phyloP scores from a whole-genome alignment of 2,797 vertebrate genomes.

The Vultur gryphus region DNA sequence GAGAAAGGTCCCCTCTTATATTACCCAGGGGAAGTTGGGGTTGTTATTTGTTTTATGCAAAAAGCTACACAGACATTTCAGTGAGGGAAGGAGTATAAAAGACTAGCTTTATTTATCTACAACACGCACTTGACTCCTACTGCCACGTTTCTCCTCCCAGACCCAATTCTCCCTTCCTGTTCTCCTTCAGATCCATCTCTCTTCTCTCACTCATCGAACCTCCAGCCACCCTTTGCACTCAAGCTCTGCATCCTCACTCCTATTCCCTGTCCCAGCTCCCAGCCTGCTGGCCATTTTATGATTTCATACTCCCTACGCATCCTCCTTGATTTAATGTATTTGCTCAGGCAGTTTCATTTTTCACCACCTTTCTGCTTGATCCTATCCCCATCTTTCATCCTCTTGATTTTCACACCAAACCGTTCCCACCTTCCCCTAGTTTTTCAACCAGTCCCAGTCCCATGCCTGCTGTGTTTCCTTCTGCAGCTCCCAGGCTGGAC shows the following conservation, averaged over 20 bases:
- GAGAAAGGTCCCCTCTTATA: not conserved
- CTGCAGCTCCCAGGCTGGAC: not conserved
- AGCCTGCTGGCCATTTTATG: not conserved
- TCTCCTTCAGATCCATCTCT: not conserved
- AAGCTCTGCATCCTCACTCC: not conserved
- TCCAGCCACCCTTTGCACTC: not conserved
- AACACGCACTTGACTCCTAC: not conserved
- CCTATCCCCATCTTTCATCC: not conserved
- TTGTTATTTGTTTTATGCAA: not conserved
- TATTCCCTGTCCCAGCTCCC: not conserved
- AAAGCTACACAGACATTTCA: not conserved
- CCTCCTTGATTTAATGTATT: not conserved
- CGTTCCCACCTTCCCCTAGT: not conserved
- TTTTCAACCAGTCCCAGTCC: not conserved
- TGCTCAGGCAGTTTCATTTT: not conserved
- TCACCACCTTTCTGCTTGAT: not conserved
- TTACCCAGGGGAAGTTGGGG: not conserved
- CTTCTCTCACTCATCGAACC: not conserved
- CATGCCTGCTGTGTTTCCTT: not conserved
- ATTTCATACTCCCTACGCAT: not conserved
- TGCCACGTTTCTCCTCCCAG: not conserved
- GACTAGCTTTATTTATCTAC: not conserved
- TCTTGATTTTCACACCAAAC: not conserved
- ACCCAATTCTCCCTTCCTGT: not conserved
- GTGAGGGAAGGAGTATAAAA: not conserved